Evolutionary conservation across 2,888 invertebrate genomes (phyloP), one percentile per base, ranked within the genome.

Genomic region (Herminia tarsipennalis): DNA sequence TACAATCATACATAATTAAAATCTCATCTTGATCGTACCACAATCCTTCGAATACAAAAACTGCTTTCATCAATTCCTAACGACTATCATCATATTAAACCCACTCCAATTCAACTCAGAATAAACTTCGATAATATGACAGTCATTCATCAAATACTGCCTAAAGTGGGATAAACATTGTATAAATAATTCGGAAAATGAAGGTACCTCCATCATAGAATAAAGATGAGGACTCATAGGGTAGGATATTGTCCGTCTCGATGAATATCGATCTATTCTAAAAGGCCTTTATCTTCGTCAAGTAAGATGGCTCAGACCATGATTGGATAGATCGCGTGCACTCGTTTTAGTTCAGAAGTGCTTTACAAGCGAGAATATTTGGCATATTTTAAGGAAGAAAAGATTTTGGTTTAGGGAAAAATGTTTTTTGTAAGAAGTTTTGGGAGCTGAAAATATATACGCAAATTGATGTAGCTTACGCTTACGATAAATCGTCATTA

Each of bases 201-300:
- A 78, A 78, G 78, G 76, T 81, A 72, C 76, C 64, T 67, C 52
- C 63, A 60, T 76, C 81, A 79, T 85, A 80, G 81, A 87, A 88
- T 86, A 87, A 84, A 86, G 81, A 87, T 87, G 84, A 86, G 84
- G 73, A 71, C 78, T 79, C 78, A 76, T 73, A 63, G 74, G 60
- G 48, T 51, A 56, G 69, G 59, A 70, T 74, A 71, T 70, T 71
- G 73, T 68, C 69, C 70, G 68, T 56, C 69, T 66, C 50, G 52
- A 45, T 21, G 62, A 68, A 69, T 71, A 76, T 76, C 69, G 72
- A 71, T 57, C 66, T 60, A 39, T 42, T 51, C 54, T 53, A 59
- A 66, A 43, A 55, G 56, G 72, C 67, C 63, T 69, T 72, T 70
- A 76, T 76, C 73, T 59, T 61, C 76, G 61, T 73, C 74, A 77